Evolutionary conservation across 2,888 invertebrate species (phyloP), one percentile per base, ranked within the genome.

Genomic region (Polyommatus iphigenia): DNA sequence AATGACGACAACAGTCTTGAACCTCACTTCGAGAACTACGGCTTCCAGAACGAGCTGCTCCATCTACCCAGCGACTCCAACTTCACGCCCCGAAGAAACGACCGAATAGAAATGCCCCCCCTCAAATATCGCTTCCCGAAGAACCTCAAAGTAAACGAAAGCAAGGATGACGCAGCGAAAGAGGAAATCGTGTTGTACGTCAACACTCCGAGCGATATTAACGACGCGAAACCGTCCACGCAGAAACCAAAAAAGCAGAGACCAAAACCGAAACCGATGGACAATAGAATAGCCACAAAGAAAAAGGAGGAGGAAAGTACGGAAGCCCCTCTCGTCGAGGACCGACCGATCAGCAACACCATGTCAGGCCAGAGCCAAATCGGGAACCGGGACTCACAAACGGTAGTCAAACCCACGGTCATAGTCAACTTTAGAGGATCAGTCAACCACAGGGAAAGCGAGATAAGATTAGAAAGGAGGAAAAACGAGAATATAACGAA

Each of bases 281-380:
- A 84, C 71, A 89, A 82, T 13, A 80, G 82, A 24, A 84, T 83
- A 77, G 85, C 86, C 78, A 84, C 83, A 57, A 82, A 85, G 79
- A 81, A 84, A 24, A 79, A 83, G 77, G 82, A 84, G 13, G 83
- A 82, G 24, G 84, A 85, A 71, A 82, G 83, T n/a, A 62, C 79
- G 15, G 82, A 81, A 18, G 81, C 81, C 13, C 77, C 71, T 36
- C 79, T 80, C 78, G 84, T 57, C 6, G 79, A 50, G 18, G 78
- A 80, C 13, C 79, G 71, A n/a, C 90, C 90, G 0, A 81, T 89
- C 57, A 87, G 86, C 41, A 93, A 94, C 77, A 87, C 85, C 46
- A 90, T 94, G 90, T 85, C 87, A 67, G 94, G 93, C 13, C 90
- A 91, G 81, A 94, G 94, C 80, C 94, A 94, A 80, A 92, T 94